Percentiles rank a stretch among this genome's conserved stretches.
Evolutionary conservation across 37 sponge, comb jelly and placozoan genomes (phyloP).

Genomic region (Theonella swinhoei): DNA sequence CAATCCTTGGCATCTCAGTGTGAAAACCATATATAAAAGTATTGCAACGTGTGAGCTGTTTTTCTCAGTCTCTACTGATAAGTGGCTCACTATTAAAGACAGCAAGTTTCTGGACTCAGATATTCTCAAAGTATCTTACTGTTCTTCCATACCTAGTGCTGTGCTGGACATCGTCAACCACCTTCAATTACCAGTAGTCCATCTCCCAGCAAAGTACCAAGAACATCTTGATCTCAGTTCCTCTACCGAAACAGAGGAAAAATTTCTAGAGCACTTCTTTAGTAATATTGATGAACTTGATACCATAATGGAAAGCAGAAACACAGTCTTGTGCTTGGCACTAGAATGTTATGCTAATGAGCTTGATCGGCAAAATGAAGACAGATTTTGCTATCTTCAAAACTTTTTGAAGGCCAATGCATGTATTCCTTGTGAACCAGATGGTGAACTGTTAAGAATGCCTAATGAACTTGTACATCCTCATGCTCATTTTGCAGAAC

Average conservation of each 20-base stretch:
- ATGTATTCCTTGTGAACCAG: conserved; percentile 57
- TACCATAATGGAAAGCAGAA: conserved; percentile 9
- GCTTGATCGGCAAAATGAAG: conserved; percentile 3
- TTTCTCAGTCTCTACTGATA: conserved; percentile 7
- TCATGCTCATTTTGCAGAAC: conserved; percentile 1
- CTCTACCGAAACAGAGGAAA: conserved; percentile 3
- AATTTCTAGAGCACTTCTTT: conserved; percentile 15
- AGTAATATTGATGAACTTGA: not conserved
- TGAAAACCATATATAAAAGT: not conserved
- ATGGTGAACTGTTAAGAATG: conserved; percentile 32
- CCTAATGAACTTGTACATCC: conserved; percentile 37
- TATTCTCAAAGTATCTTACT: conserved; percentile 10
- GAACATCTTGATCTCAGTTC: not conserved
- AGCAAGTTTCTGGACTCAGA: conserved; percentile 26
- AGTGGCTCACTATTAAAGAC: conserved; percentile 25
- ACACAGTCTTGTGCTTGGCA: conserved; percentile 11
- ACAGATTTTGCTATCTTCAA: not conserved
- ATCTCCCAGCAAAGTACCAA: conserved; percentile 39
- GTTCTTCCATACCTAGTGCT: not conserved
- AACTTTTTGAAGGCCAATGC: conserved; percentile 7
- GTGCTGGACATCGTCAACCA: conserved; percentile 5
- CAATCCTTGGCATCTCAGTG: conserved; percentile 31
- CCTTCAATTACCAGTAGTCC: conserved; percentile 31
- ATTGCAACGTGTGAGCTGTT: conserved; percentile 27
- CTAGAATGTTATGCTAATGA: conserved; percentile 28